Conservation (phyloP, 2,797 vertebrate genomes). For the Chelmon rostratus region DNA sequence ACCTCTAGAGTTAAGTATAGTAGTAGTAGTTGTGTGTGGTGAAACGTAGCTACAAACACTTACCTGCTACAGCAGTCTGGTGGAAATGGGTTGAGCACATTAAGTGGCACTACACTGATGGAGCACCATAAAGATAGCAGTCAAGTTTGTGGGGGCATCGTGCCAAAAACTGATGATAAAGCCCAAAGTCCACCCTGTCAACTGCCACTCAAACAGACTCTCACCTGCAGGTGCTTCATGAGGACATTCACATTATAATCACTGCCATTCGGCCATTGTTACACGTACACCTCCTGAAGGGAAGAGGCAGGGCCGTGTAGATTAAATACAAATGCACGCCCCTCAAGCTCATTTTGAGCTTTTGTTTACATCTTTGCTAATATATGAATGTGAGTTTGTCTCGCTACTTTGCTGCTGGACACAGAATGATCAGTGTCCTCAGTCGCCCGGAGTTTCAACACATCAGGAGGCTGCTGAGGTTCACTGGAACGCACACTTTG, state of each 20-base stretch:
- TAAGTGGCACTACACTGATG: neutral
- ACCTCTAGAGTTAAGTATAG: neutral
- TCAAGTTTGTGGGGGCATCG: neutral
- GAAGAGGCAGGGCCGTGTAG: no score
- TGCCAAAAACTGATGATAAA: conserved; percentile 28
- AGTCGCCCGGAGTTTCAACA: neutral
- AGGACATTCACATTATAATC: neutral
- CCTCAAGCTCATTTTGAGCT: neutral
- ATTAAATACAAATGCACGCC: neutral
- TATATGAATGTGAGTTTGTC: neutral
- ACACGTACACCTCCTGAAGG: no score
- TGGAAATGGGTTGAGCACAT: conserved; percentile 11
- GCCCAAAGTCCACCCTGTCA: conserved; percentile 45
- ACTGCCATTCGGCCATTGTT: neutral
- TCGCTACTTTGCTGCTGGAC: neutral
- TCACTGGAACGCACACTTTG: neutral
- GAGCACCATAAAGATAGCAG: conserved; percentile 21
- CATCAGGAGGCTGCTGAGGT: no score
- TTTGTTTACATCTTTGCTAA: neutral
- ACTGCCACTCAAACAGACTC: neutral
- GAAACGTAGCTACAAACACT: neutral
- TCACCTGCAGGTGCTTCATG: conserved; percentile 1
- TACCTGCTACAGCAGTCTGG: neutral
- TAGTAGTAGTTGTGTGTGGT: neutral
- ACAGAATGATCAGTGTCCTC: conserved; percentile 18